Base-by-base conservation (phyloP, 2,888 invertebrate genomes). In the Dolichomitus sp. region DNA sequence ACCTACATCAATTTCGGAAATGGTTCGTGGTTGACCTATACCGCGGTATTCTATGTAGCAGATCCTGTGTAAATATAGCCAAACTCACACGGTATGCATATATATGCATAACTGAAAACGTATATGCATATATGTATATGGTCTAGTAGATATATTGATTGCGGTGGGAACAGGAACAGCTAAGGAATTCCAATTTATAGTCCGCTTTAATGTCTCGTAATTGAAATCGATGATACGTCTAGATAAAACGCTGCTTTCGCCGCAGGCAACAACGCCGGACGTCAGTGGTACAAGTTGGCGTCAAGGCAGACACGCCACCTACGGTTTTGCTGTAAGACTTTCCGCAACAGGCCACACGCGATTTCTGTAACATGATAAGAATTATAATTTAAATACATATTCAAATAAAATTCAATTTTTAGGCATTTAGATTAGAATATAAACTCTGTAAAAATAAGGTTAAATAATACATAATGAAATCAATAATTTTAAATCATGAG, bases 141-240 rank as follows among this genome's bases (percentile, higher is more conserved):
- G 61, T 19, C 42, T 37, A 70, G 37, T 63, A 59, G 42, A 23
- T 70, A 80, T 80, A 85, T 87, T 79, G 81, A 83, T 65, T 59
- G 72, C 19, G 42, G 75, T 72, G 33, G 63, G 63, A 57, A 78
- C 72, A 40, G 52, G 37, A 61, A 19, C 77, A 50, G 50, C 83
- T 63, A 37, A 81, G 70, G 83, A 82, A 83, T 86, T 84, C 65
- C 81, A 84, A 86, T 81, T 84, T 78, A 79, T 79, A 57, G 57
- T 54, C 37, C 50, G 69, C 65, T 79, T 79, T 79, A 72, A 72
- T 57, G 72, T 57, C 65, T 66, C 48, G 66, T 72, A 72, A 79
- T 79, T 79, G 72, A 70, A 66, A 79, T 79, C 66, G 78, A 79
- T 57, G 54, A 57, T 45, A 54, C 65, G 54, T 54, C 65, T 65